Percentiles rank a stretch among this genome's conserved stretches.
Evolutionary conservation across 2,113 vertebrate genomes (phyloP).

Genomic region (Etheostoma cragini): DNA sequence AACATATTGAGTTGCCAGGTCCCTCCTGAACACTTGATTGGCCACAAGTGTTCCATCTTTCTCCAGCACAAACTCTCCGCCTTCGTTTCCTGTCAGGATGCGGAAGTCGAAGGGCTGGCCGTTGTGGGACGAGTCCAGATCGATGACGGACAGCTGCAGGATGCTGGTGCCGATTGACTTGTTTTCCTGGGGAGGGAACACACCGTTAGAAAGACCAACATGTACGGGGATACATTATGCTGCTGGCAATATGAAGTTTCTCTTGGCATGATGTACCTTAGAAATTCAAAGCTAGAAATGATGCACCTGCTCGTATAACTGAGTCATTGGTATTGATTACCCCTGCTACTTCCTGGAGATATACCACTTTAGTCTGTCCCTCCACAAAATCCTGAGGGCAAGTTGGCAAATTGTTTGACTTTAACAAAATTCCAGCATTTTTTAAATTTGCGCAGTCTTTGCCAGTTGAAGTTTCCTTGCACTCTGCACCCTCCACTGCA

Average conservation of each 20-base stretch:
- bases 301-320: neutral
- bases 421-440: neutral
- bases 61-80: slow-evolving; percentile 90
- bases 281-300: neutral
- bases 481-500: neutral
- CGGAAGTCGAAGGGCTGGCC: slow-evolving; percentile 94
- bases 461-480: neutral
- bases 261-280: neutral
- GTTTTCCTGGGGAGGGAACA: slow-evolving; percentile 89
- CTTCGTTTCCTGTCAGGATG: slow-evolving; percentile 94
- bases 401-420: neutral
- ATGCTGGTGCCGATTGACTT: slow-evolving; percentile 95
- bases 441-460: neutral
- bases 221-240: neutral
- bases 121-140: slow-evolving; percentile 95
- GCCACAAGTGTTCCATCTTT: slow-evolving; percentile 90
- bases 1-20: slow-evolving; percentile 87
- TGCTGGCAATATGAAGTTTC: neutral
- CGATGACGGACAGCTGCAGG: slow-evolving; percentile 93
- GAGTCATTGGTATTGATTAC: neutral
- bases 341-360: neutral
- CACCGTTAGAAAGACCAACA: neutral
- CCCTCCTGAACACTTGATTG: slow-evolving; percentile 90
- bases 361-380: neutral
- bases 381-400: neutral